phyloP scores from a whole-genome alignment of 2,113 vertebrate genomes.

The Symphodus melops region DNA sequence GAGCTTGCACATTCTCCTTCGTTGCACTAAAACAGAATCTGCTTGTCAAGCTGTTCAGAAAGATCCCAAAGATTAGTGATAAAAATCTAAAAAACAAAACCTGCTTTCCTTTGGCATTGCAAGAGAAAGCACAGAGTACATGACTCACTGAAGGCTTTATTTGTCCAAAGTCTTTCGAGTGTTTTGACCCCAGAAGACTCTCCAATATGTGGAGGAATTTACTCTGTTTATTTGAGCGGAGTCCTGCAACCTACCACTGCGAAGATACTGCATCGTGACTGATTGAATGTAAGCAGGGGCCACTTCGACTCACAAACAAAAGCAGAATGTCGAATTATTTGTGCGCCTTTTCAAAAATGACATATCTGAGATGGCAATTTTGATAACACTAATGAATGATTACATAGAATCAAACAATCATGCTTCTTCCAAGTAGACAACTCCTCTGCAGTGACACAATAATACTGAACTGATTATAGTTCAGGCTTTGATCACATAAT shows the following conservation, averaged over 20 bases:
- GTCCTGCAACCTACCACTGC: conserved; percentile 63
- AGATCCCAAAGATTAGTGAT: conserved; percentile 74
- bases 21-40: conserved; percentile 57
- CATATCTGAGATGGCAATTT: conserved; percentile 26
- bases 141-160: conserved; percentile 65
- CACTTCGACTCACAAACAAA: conserved; percentile 50
- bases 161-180: conserved; percentile 73
- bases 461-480: conserved; percentile 43
- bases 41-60: conserved; percentile 69
- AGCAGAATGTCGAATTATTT: conserved; percentile 44
- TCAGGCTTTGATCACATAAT: conserved; percentile 58
- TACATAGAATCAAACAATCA: conserved; percentile 32
- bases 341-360: conserved; percentile 46
- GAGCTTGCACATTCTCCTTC: conserved; percentile 68
- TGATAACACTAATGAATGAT: conserved; percentile 1
- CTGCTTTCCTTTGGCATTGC: conserved; percentile 61
- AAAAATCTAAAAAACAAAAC: conserved; percentile 73
- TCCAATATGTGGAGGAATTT: conserved; percentile 76
- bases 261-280: conserved; percentile 52
- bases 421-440: conserved; percentile 6
- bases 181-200: conserved; percentile 63
- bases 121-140: conserved; percentile 48
- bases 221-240: conserved; percentile 76
- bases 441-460: conserved; percentile 28
- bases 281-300: conserved; percentile 54